Conservation (phyloP, 2,888 invertebrate genomes). For the Lithophane semibrunnea region DNA sequence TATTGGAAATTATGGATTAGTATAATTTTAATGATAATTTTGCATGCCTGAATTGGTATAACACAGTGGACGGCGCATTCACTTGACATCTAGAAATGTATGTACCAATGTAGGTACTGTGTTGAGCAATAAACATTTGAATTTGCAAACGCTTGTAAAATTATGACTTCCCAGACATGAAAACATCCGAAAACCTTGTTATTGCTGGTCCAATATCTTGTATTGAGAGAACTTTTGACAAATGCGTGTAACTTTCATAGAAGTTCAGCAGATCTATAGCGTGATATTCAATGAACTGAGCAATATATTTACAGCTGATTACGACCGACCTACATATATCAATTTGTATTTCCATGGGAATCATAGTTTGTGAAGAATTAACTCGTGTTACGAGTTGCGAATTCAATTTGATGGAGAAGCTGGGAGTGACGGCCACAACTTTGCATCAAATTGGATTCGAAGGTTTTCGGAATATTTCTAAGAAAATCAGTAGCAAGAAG, state of each 20-base stretch:
- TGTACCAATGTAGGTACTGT: too few relatives aligned
- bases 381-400: constrained; percentile 46
- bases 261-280: constrained; percentile 21
- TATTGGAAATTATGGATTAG: too few relatives aligned
- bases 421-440: constrained; percentile 6
- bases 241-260: background rate
- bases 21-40: too few relatives aligned
- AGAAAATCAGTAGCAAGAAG: background rate
- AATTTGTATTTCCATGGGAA: constrained; percentile 49
- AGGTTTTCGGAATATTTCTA: constrained; percentile 3
- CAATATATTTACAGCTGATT: constrained; percentile 28
- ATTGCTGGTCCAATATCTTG: constrained; percentile 1
- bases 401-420: constrained; percentile 39
- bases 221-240: constrained; percentile 5
- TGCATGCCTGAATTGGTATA: too few relatives aligned
- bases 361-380: constrained; percentile 27
- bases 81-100: too few relatives aligned
- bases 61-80: too few relatives aligned
- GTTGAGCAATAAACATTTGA: too few relatives aligned
- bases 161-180: background rate
- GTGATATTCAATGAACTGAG: constrained; percentile 29
- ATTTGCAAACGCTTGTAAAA: background rate
- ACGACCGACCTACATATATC: constrained; percentile 15
- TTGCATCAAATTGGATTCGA: constrained; percentile 2
- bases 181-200: background rate